Base-by-base conservation (phyloP, 2,797 vertebrate genomes). In the Triplophysa bombifrons region DNA sequence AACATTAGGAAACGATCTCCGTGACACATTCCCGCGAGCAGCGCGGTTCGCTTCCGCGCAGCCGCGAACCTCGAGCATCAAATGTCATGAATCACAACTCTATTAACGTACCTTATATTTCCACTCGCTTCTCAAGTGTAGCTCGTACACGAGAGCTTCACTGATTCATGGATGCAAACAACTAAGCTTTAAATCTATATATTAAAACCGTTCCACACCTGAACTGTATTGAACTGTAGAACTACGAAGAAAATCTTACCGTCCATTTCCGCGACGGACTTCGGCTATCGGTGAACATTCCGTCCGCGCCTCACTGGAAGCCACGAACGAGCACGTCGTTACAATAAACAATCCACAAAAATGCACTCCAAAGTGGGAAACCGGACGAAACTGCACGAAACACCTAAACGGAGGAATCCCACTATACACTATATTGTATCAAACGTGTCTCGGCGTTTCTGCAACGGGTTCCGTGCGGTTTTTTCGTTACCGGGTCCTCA, bases 401-500 rank as follows among this genome's bases (percentile, higher is more conserved):
- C 48, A 53, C 46, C 2, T 7, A 8, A n/a, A 55, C 10, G 2
- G n/a, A 74, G 9, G 14, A 17, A n/a, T 22, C 1, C n/a, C 53
- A 6, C 16, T 14, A 60, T 67, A 27, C n/a, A n/a, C n/a, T n/a
- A n/a, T n/a, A n/a, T n/a, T n/a, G n/a, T n/a, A n/a, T n/a, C n/a
- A 16, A 2, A 64, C n/a, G 11, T 34, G 74, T 61, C 61, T 44
- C 68, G 51, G 73, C 44, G 58, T 70, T 71, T 75, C 55, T 60
- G 51, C 41, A 74, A 75, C 74, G 34, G 72, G 82, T 83, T 85
- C 82, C 73, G 80, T 84, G 66, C 84, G 64, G 90, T 87, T 76
- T 70, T 85, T 85, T 85, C 88, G 74, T 84, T 88, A 68, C 81
- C 80, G 82, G 81, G 80, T 91, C 85, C 88, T 87, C 89, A 91